Conservation (phyloP, 2,113 vertebrate species). For the Dolichotis patagonum region DNA sequence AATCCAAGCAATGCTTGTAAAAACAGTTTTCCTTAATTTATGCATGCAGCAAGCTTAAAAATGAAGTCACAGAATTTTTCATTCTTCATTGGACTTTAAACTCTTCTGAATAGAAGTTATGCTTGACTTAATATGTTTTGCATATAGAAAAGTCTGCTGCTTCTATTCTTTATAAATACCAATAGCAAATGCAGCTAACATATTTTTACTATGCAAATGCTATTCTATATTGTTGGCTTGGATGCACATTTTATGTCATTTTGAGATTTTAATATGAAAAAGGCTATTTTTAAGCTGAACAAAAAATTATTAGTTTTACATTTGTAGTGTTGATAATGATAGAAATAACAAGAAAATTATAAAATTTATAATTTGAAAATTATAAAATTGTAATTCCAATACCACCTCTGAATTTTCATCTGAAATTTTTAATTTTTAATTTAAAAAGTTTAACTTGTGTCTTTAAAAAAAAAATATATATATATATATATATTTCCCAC, state of each 20-base stretch:
- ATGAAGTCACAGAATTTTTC: conserved; percentile 63
- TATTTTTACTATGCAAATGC: conserved; percentile 54
- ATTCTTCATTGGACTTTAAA: conserved; percentile 64
- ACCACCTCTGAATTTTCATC: conserved; percentile 22
- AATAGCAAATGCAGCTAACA: conserved; percentile 12
- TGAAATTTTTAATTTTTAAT: conserved; percentile 36
- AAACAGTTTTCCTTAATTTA: conserved; percentile 56
- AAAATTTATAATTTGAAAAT: conserved; percentile 30
- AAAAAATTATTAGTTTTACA: conserved; percentile 57
- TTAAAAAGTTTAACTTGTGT: background rate
- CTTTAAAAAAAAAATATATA: background rate
- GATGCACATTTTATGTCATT: conserved; percentile 5
- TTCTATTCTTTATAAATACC: conserved; percentile 58
- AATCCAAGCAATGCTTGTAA: conserved; percentile 38
- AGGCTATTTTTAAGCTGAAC: conserved; percentile 54
- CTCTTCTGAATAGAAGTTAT: conserved; percentile 69
- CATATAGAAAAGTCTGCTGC: conserved; percentile 59
- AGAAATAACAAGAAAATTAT: conserved; percentile 67
- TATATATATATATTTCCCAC: background rate
- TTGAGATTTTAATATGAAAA: conserved; percentile 65
- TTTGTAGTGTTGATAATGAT: background rate
- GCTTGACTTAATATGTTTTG: conserved; percentile 68
- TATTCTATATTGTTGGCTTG: conserved; percentile 51
- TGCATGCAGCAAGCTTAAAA: conserved; percentile 39
- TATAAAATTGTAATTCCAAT: conserved; percentile 48